Conservation (phyloP, 2,797 vertebrate genomes). For the Eremophila alpestris region DNA sequence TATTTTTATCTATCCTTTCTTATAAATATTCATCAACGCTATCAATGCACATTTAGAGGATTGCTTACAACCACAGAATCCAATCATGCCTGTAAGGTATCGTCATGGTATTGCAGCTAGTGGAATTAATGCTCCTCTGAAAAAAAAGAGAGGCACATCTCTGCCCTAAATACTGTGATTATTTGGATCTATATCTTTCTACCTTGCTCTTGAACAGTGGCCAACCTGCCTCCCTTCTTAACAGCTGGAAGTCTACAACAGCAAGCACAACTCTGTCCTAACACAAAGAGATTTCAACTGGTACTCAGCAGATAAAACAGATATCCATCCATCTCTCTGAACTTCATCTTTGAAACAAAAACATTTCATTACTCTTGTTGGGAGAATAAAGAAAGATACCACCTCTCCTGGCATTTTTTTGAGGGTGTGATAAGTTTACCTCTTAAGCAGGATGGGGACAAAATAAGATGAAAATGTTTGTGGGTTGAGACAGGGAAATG, state of each 20-base stretch:
- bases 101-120: background rate
- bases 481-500: background rate
- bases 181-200: background rate
- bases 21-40: conserved; percentile 5
- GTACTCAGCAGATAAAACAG: background rate
- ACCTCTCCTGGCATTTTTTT: background rate
- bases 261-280: background rate
- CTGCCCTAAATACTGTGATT: background rate
- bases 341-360: background rate
- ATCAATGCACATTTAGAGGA: background rate
- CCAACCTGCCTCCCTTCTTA: background rate
- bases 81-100: background rate
- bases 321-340: background rate
- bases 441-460: background rate
- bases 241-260: background rate
- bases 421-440: background rate
- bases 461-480: background rate
- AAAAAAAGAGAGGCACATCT: background rate
- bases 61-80: conserved; percentile 2
- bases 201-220: background rate
- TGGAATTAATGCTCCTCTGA: background rate
- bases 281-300: background rate
- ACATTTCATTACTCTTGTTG: background rate
- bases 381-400: background rate
- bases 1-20: background rate